Conservation (phyloP, 2,888 invertebrate species). For the Drosophila stalkeri region DNA sequence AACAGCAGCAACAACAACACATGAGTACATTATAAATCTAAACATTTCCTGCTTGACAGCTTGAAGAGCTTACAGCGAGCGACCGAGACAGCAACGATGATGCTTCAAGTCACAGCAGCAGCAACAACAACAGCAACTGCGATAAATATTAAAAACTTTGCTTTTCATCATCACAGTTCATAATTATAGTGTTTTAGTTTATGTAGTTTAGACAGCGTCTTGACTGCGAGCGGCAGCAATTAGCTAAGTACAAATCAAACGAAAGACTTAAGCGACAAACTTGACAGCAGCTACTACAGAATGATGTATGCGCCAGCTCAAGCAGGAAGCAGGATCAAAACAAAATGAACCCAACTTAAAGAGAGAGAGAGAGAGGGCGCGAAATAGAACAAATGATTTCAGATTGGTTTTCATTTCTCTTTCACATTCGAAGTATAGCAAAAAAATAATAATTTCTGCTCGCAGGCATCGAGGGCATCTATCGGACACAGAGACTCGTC, state of each 20-base stretch:
- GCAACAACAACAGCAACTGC: slow-evolving; percentile 41
- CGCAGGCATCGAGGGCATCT: not conserved
- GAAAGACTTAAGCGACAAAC: slow-evolving; percentile 79
- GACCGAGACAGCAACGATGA: slow-evolving; percentile 67
- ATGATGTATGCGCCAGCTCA: slow-evolving; percentile 46
- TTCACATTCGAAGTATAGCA: slow-evolving; percentile 63
- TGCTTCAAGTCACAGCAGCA: slow-evolving; percentile 62
- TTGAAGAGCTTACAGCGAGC: slow-evolving; percentile 72
- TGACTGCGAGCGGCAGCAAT: slow-evolving; percentile 73
- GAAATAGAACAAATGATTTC: not conserved
- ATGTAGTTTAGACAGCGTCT: slow-evolving; percentile 70
- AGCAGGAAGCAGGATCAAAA: slow-evolving; percentile 48
- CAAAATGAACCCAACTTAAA: slow-evolving; percentile 38
- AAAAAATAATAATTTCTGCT: slow-evolving; percentile 68
- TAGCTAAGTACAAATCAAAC: slow-evolving; percentile 78
- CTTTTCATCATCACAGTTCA: slow-evolving; percentile 72
- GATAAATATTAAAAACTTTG: slow-evolving; percentile 71
- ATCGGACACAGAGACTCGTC: slow-evolving; percentile 28
- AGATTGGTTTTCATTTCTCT: not conserved
- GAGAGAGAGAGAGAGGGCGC: no score
- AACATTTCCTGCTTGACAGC: slow-evolving; percentile 81
- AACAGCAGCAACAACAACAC: slow-evolving; percentile 35
- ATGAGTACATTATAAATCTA: slow-evolving; percentile 75
- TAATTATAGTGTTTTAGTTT: slow-evolving; percentile 79
- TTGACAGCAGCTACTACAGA: slow-evolving; percentile 44